These are phyloP conservation scores for Drosophila leonis DNA, from an alignment of 2,888 invertebrate genomes.

Conservation along the genomic window DNA sequence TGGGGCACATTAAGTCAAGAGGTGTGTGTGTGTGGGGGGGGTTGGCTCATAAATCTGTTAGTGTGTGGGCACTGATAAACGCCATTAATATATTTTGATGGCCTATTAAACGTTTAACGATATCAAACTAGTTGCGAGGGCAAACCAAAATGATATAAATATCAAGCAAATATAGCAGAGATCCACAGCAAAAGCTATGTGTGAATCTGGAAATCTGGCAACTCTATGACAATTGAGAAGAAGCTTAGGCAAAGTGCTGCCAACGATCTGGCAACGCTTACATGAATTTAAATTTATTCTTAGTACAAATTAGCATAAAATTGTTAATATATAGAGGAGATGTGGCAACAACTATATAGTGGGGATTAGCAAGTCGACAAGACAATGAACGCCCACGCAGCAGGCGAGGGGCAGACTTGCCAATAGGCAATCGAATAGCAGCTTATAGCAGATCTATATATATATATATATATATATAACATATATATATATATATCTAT, in stretches of 20 bases:
- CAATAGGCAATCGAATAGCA: slow-evolving; percentile 50
- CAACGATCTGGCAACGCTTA: background rate
- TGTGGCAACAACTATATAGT: slow-evolving; percentile 11
- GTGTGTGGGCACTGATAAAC: slow-evolving; percentile 43
- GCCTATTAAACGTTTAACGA: slow-evolving; percentile 74
- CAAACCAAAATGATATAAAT: background rate
- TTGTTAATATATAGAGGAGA: background rate
- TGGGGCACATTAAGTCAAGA: slow-evolving; percentile 44
- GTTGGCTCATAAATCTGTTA: slow-evolving; percentile 23
- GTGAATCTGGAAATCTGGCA: background rate
- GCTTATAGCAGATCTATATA: slow-evolving; percentile 13
- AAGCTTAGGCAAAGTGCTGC: too few species aligned
- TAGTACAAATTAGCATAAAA: slow-evolving; percentile 1
- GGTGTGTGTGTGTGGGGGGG: background rate
- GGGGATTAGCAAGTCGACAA: slow-evolving; percentile 38
- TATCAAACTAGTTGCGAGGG: slow-evolving; percentile 11
- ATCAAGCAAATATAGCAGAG: background rate
- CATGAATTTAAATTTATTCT: background rate
- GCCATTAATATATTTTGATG: slow-evolving; percentile 61
- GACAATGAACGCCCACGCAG: slow-evolving; percentile 51
- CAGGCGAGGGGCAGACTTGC: slow-evolving; percentile 22
- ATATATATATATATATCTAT: slow-evolving; percentile 11
- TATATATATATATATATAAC: slow-evolving; percentile 11
- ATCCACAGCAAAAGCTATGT: background rate
- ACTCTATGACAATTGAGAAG: background rate